Base-by-base conservation (phyloP, 2,797 vertebrate genomes). In the Aeoliscus strigatus region DNA sequence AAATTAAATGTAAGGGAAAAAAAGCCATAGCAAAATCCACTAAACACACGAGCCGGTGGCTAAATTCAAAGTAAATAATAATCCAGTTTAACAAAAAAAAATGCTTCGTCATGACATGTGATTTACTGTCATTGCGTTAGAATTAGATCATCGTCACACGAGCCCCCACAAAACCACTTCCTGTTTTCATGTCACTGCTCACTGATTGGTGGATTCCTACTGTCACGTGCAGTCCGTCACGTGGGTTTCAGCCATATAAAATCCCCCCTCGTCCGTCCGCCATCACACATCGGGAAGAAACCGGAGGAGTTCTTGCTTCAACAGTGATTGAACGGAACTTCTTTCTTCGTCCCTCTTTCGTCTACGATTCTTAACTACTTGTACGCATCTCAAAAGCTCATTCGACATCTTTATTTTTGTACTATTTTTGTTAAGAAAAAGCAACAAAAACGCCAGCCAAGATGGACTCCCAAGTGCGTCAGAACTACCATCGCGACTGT, bases 391-490 rank as follows among this genome's bases (percentile, higher is more conserved):
- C 23, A 28, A n/a, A 4, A 44, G 36, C 6, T 52, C 36, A 13
- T 16, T 41, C 1, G 1, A 14, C 39, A 73, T 33, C 42, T 77
- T 3, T 79, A 67, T 74, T 82, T 79, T 80, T 75, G 1, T 75
- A 75, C 51, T 11, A 6, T 60, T 74, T n/a, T 85, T 73, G 46
- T 38, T 73, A 66, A 73, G 6, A 70, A 80, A 81, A 68, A 31
- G 10, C 9, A 2, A 0, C 6, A 27, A 1, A 54, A 77, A 77
- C 35, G 4, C 18, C 78, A 66, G 74, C 70, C 6, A 63, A 81
- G 47, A 92, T 92, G 91, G 87, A 88, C 2, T 92, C 90, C 39
- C 90, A 91, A 63, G 70, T 92, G 40, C 88, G 91, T 49, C 91
- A 93, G 84, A 92, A 92, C 73, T 93, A 87, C 80, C 79, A 89